A percentile compares a stretch with the other conserved stretches of the same genome.
These are phyloP conservation scores for Coptodon rendalli DNA, from an alignment of 2,113 vertebrate species.

Conservation along the genomic window DNA sequence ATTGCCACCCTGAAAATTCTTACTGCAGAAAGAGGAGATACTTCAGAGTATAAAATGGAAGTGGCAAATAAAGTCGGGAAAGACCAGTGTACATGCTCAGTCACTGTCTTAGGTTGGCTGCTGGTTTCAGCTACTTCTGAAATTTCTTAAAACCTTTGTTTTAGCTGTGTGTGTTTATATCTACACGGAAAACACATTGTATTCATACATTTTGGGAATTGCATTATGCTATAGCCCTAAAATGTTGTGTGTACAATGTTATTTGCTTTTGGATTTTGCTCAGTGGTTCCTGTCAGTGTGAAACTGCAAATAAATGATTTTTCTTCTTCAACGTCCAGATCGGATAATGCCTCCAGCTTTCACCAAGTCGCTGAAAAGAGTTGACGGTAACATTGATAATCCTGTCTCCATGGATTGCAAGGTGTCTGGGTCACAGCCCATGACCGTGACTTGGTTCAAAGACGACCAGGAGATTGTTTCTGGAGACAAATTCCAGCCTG, in stretches of 20 bases:
- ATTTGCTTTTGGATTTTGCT: not conserved
- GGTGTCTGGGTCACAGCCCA: conserved; percentile 92
- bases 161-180: not conserved
- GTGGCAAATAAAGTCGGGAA: conserved; percentile 92
- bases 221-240: not conserved
- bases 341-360: conserved; percentile 91
- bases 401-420: conserved; percentile 85
- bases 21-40: conserved; percentile 83
- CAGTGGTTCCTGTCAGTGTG: not conserved
- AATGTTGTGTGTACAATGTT: not conserved
- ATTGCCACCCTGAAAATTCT: conserved; percentile 89
- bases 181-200: not conserved
- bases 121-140: not conserved
- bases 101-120: conserved; percentile 90
- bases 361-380: conserved; percentile 86
- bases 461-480: conserved; percentile 80
- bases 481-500: conserved; percentile 77
- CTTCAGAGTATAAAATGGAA: conserved; percentile 89
- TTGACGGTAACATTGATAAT: conserved; percentile 78
- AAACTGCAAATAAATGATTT: conserved; percentile 22
- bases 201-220: not conserved
- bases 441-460: conserved; percentile 91
- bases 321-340: conserved; percentile 80
- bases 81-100: conserved; percentile 84
- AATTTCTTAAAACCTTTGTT: not conserved